Conservation (phyloP, 92 coral and sea anemone species). For the Montipora capitata region DNA sequence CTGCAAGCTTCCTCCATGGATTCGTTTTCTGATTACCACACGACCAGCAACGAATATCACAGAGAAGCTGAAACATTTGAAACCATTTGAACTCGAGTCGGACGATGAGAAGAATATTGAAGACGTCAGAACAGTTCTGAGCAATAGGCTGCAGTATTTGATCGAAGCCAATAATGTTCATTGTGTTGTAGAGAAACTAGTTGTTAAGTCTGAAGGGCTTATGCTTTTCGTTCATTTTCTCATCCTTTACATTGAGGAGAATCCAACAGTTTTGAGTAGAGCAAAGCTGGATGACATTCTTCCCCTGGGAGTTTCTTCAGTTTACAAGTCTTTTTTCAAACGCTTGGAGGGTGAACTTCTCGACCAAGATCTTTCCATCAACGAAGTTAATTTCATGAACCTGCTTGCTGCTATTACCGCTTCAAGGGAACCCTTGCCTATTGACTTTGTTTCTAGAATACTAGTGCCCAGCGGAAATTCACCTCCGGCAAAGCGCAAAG, state of each 20-base stretch:
- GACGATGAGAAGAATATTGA: slow-evolving; percentile 46
- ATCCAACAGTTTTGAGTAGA: not conserved
- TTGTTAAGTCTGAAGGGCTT: slow-evolving; percentile 61
- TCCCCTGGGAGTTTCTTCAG: slow-evolving; percentile 24
- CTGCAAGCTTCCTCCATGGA: slow-evolving; percentile 62
- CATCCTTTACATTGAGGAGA: not conserved
- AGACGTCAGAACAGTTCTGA: slow-evolving; percentile 35
- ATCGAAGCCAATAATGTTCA: not conserved
- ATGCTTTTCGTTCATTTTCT: slow-evolving; percentile 31
- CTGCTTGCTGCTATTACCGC: not conserved
- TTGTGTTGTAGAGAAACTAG: not conserved
- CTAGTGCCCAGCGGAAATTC: not conserved
- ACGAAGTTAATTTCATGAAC: slow-evolving; percentile 1
- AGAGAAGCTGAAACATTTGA: slow-evolving; percentile 14
- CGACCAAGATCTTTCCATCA: not conserved
- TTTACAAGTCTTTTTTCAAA: not conserved
- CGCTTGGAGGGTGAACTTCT: slow-evolving; percentile 25
- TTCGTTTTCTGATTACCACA: slow-evolving; percentile 72
- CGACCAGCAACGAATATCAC: slow-evolving; percentile 59
- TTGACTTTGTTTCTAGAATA: slow-evolving; percentile 11
- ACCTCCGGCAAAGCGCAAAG: slow-evolving; percentile 1
- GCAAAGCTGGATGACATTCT: not conserved
- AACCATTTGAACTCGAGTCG: slow-evolving; percentile 50
- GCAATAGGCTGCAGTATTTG: slow-evolving; percentile 22
- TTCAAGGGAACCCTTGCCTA: slow-evolving; percentile 41